Percentiles rank a stretch among this genome's conserved stretches.
Evolutionary conservation across 2,113 vertebrate genomes (phyloP).

Genomic region (Calidris pugnax): DNA sequence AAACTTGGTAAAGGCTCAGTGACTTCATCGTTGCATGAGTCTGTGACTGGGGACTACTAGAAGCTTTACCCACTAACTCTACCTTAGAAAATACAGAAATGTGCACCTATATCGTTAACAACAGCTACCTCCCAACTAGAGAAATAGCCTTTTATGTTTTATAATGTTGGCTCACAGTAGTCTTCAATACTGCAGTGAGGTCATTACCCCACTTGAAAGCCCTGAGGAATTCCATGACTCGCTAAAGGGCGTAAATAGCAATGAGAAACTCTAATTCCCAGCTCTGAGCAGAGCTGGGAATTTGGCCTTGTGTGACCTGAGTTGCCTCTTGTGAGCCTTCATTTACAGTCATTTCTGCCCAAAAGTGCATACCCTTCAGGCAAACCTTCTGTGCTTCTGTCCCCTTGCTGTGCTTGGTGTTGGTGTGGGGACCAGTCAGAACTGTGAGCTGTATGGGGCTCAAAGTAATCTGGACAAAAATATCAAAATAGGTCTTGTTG

Average conservation of each 20-base stretch:
- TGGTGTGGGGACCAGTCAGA: background rate
- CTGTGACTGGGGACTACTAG: background rate
- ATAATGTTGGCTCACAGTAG: background rate
- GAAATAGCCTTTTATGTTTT: background rate
- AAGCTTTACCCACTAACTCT: background rate
- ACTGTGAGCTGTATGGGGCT: rapidly evolving
- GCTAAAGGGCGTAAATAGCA: background rate
- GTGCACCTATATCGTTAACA: background rate
- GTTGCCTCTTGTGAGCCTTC: background rate
- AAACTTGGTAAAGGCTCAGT: background rate
- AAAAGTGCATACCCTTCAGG: background rate
- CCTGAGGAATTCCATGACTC: background rate
- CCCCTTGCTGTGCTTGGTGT: background rate
- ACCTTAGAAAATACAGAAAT: background rate
- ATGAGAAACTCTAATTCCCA: background rate
- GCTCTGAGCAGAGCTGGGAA: background rate
- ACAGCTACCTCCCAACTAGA: background rate
- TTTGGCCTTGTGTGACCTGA: background rate
- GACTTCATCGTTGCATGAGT: background rate
- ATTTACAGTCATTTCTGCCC: background rate
- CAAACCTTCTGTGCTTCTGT: background rate
- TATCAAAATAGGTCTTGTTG: background rate
- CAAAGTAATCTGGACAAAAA: background rate
- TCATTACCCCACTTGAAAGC: background rate
- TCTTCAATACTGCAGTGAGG: background rate